Conservation (phyloP, 64 coral and sea anemone genomes). For the Dendronephthya gigantea region DNA sequence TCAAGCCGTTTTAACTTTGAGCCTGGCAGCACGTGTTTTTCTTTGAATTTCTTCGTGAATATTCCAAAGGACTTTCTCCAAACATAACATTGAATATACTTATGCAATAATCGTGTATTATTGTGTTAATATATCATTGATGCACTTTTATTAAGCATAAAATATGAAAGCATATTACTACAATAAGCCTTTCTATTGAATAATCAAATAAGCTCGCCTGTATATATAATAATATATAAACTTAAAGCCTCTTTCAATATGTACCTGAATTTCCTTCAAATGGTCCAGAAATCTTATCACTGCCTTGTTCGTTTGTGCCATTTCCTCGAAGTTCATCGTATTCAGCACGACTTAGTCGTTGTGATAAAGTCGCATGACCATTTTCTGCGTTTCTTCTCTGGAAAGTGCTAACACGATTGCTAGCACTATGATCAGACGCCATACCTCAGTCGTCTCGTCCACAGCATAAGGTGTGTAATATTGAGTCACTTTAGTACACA, state of each 20-base stretch:
- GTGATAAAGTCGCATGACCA: neutral
- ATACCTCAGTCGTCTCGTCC: neutral
- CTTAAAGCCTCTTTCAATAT: neutral
- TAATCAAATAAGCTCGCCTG: neutral
- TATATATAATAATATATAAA: neutral
- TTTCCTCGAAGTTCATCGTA: neutral
- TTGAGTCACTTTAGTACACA: neutral
- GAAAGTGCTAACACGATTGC: neutral
- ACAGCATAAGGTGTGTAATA: neutral
- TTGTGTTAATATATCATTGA: neutral
- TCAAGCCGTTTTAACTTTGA: too few relatives aligned
- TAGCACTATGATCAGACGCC: neutral
- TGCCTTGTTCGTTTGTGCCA: neutral
- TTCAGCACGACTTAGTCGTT: neutral
- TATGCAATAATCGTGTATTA: neutral
- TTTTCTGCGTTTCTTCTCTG: neutral
- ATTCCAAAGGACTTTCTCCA: too few relatives aligned
- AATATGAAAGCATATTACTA: too few relatives aligned
- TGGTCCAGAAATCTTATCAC: neutral
- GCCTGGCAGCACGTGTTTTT: too few relatives aligned
- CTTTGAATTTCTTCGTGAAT: too few relatives aligned
- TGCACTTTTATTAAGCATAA: neutral
- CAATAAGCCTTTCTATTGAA: neutral
- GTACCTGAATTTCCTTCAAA: constrained; percentile 7
- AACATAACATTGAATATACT: too few relatives aligned